Base-by-base conservation (phyloP, 2,797 vertebrate species). In the Danio kyathit region DNA sequence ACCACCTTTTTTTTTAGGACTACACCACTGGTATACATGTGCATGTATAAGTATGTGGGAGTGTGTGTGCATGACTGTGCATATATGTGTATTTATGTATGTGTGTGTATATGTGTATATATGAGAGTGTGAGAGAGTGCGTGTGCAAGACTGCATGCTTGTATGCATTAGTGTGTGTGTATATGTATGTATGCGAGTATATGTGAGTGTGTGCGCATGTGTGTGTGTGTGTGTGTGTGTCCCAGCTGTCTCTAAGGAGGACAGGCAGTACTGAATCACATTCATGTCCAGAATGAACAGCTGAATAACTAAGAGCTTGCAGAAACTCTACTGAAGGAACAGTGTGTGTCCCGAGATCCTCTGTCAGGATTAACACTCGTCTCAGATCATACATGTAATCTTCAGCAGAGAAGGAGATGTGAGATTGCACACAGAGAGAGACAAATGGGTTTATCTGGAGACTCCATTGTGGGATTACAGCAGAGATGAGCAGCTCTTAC, bases 261-360 rank as follows among this genome's bases (percentile, higher is more conserved):
- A 74, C 66, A 85, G 70, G 44, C 46, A 49, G 82, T 69, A 82
- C 85, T 82, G 82, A 86, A 83, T 85, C 82, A 66, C 67, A 41
- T 64, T 78, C 80, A 80, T 79, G 67, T 84, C 81, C 74, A 74
- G 75, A 87, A 85, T 87, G 86, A 87, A 83, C 83, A 82, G 80
- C 79, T 84, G 86, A 88, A 87, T 83, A 85, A 88, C 87, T 81
- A 87, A 88, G 83, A 88, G 83, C 83, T 84, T 86, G 82, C 51
- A 46, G 29, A 29, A 29, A 29, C 1, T 29, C 29, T 29, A 29
- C 29, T 29, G 29, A 29, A 29, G 29, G 1, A 29, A n/a, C n/a
- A n/a, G 10, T 49, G 66, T 64, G n/a, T 14, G 44, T 49, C n/a
- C 60, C 44, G 69, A 13, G 44, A 16, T 13, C 29, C 59, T 21